phyloP scores from a whole-genome alignment of 2,888 invertebrate species.

The Tenodera sinensis region DNA sequence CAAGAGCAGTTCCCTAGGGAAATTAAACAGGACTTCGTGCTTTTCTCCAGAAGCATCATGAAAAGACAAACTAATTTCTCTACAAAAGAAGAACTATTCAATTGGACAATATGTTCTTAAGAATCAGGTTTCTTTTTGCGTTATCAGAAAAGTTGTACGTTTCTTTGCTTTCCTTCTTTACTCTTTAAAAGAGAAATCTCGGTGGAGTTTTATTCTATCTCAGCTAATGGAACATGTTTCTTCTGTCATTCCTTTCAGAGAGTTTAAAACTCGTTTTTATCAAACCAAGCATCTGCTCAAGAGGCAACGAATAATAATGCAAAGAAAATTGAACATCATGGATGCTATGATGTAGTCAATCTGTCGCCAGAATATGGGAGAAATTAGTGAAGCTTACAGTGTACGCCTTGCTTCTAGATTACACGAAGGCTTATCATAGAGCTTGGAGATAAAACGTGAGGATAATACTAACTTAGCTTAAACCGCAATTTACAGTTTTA shows the following conservation, averaged over 20 bases:
- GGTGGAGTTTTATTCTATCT: background rate
- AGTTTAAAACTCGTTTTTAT: background rate
- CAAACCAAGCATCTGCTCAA: no score
- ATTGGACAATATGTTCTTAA: background rate
- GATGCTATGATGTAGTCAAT: no score
- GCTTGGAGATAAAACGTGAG: no score
- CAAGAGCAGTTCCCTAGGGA: background rate
- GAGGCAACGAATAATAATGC: no score
- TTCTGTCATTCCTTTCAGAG: background rate
- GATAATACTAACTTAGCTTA: no score
- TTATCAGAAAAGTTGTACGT: background rate
- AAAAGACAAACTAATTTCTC: background rate
- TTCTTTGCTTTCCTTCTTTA: background rate
- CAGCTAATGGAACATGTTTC: background rate
- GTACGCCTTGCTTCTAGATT: no score
- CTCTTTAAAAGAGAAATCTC: background rate
- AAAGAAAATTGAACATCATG: no score
- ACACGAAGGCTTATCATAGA: no score
- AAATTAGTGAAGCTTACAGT: no score
- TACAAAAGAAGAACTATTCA: background rate
- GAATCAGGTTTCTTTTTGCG: background rate
- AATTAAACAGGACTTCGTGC: background rate
- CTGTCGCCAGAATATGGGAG: no score
- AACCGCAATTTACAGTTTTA: no score
- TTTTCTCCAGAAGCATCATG: background rate